Conservation (phyloP, 2,797 vertebrate species). For the Diceros bicornis region DNA sequence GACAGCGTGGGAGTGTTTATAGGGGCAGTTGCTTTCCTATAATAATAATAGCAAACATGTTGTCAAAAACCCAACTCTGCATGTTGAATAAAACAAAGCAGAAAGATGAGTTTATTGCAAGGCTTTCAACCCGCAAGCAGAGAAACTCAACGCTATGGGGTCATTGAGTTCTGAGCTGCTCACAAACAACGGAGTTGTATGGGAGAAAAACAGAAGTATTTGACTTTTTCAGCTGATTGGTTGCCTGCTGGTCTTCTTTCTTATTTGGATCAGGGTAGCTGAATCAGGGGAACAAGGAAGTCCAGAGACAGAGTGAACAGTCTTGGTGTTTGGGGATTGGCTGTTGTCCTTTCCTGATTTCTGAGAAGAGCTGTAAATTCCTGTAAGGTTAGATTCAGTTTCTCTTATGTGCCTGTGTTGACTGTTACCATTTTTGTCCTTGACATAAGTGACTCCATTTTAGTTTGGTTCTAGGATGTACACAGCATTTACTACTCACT, state of each 20-base stretch:
- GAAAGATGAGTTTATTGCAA: background rate
- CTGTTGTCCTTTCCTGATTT: background rate
- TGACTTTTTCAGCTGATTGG: background rate
- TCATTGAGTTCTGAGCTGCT: background rate
- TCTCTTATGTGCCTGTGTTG: background rate
- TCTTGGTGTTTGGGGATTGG: background rate
- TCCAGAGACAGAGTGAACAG: background rate
- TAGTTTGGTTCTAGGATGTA: background rate
- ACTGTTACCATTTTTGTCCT: background rate
- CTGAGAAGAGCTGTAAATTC: background rate
- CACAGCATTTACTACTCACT: background rate
- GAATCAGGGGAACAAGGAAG: background rate
- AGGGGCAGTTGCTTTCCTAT: background rate
- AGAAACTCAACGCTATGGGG: background rate
- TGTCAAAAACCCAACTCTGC: background rate
- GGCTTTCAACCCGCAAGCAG: background rate
- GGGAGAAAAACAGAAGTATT: background rate
- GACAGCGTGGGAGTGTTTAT: background rate
- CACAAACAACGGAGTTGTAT: background rate
- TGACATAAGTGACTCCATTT: background rate
- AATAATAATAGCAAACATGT: background rate
- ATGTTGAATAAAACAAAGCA: background rate
- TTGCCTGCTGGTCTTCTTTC: background rate
- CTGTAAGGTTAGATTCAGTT: background rate
- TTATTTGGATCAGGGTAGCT: background rate